Evolutionary conservation across 2,888 invertebrate genomes (phyloP).

Genomic region (Saturnia japonica): DNA sequence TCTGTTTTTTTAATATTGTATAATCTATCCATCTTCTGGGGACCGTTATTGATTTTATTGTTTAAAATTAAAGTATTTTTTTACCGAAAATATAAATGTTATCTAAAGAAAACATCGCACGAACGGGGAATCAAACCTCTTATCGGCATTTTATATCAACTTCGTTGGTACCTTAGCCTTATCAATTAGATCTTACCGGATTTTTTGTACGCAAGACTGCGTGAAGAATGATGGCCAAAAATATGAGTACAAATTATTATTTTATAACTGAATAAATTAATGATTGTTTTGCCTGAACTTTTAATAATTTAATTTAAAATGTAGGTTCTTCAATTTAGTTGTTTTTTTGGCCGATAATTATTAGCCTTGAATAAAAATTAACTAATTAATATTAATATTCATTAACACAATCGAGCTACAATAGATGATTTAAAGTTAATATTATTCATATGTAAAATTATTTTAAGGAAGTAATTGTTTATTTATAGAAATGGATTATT

Average conservation of each 20-base stretch:
- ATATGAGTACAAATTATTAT: conserved; percentile 33
- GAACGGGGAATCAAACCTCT: conserved; percentile 67
- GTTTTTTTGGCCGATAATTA: not conserved
- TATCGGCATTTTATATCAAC: conserved; percentile 64
- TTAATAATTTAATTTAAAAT: not conserved
- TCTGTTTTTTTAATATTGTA: not conserved
- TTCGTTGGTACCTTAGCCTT: conserved; percentile 42
- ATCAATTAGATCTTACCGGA: conserved; percentile 47
- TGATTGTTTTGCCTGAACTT: not conserved
- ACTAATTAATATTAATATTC: not conserved
- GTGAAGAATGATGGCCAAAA: conserved; percentile 35
- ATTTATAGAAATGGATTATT: not conserved
- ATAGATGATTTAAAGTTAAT: not conserved
- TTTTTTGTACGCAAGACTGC: conserved; percentile 42
- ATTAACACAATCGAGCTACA: not conserved
- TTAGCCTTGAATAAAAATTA: not conserved
- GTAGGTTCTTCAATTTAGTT: not conserved
- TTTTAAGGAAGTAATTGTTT: not conserved
- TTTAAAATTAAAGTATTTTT: conserved; percentile 50
- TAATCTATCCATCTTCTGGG: not conserved
- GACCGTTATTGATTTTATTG: conserved; percentile 41
- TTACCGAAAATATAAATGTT: conserved; percentile 60
- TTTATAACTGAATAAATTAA: not conserved
- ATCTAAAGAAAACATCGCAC: conserved; percentile 62
- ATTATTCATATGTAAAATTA: not conserved